Conservation (phyloP, 64 coral and sea anemone species). For the Dendrophyllia cribrosa region DNA sequence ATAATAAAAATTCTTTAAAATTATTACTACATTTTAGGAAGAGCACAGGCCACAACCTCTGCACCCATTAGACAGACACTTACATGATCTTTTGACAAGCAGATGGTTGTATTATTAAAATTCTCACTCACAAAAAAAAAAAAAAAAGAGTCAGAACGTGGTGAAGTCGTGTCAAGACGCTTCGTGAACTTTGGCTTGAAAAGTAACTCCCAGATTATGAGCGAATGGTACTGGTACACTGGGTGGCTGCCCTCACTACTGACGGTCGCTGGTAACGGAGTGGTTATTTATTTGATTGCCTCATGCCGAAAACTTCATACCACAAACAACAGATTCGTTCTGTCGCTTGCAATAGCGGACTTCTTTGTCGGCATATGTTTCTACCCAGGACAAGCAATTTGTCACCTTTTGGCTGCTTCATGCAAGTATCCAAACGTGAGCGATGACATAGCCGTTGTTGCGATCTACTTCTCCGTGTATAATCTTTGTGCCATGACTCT, state of each 20-base stretch:
- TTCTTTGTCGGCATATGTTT: constrained; percentile 60
- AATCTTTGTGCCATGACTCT: constrained; percentile 1
- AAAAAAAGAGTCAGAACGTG: too few relatives aligned
- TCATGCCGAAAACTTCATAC: constrained; percentile 57
- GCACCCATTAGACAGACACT: too few relatives aligned
- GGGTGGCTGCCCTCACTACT: constrained; percentile 28
- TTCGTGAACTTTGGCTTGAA: background rate
- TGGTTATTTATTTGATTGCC: constrained; percentile 71
- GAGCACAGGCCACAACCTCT: too few relatives aligned
- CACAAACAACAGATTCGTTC: constrained; percentile 55
- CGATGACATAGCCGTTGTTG: background rate
- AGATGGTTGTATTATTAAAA: background rate
- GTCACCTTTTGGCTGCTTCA: background rate
- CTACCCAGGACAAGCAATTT: constrained; percentile 48
- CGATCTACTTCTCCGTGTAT: background rate
- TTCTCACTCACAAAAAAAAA: background rate
- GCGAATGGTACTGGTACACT: constrained; percentile 68
- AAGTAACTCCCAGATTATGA: background rate
- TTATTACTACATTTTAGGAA: too few relatives aligned
- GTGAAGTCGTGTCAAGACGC: background rate
- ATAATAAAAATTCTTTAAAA: too few relatives aligned
- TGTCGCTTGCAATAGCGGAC: constrained; percentile 76
- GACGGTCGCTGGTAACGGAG: constrained; percentile 55
- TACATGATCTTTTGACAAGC: background rate
- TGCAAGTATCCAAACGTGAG: background rate